These are phyloP conservation scores for Falco berigora DNA, from an alignment of 2,797 vertebrate genomes.

Conservation along the genomic window DNA sequence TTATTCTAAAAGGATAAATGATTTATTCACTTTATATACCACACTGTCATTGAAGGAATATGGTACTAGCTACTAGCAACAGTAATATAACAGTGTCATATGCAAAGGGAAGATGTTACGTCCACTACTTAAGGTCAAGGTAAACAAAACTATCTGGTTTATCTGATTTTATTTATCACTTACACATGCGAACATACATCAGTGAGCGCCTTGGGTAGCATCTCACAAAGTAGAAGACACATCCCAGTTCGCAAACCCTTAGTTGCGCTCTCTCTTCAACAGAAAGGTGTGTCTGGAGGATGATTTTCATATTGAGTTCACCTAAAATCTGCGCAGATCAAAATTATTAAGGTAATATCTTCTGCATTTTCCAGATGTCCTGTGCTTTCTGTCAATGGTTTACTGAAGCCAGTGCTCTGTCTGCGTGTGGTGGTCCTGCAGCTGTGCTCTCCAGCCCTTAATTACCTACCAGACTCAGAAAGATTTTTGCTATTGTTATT, in stretches of 20 bases:
- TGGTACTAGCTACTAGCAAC: background rate
- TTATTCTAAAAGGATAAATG: background rate
- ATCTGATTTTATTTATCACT: conserved; percentile 4
- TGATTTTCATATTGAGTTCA: background rate
- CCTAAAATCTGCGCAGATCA: background rate
- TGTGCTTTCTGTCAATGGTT: background rate
- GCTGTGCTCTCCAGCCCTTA: background rate
- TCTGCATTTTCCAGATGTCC: background rate
- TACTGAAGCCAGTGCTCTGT: background rate
- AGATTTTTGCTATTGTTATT: background rate
- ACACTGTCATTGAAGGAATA: background rate
- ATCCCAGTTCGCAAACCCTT: background rate
- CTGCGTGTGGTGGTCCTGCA: background rate
- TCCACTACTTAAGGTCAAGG: background rate
- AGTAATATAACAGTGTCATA: background rate
- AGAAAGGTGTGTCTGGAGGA: background rate
- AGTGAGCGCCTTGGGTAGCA: background rate
- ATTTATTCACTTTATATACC: background rate
- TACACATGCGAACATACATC: background rate
- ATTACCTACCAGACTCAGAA: background rate
- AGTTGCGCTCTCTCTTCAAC: background rate
- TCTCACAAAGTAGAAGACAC: background rate
- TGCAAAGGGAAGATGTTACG: background rate
- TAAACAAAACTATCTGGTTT: background rate
- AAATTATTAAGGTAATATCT: background rate